Percentiles rank a stretch among this genome's conserved stretches.
Conservation (phyloP, 2,113 vertebrate species). For the Neotragus pygmaeus region DNA sequence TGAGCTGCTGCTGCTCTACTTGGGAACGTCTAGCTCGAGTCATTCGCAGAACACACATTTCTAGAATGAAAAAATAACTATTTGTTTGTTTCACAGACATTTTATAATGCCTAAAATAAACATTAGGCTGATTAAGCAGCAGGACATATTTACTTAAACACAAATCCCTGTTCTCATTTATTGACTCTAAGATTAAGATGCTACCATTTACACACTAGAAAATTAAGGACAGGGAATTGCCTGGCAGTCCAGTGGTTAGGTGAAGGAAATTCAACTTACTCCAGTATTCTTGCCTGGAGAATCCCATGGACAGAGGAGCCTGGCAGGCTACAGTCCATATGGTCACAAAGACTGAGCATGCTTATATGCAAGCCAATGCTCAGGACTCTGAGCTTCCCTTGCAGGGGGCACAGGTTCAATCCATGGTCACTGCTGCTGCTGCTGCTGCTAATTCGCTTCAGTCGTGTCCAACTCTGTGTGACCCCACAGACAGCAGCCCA, state of each 20-base stretch:
- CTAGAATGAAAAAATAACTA: constrained; percentile 66
- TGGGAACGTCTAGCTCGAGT: constrained; percentile 77
- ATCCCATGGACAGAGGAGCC: neutral
- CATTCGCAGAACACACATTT: constrained; percentile 63
- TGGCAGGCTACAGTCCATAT: neutral
- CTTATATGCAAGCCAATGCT: neutral
- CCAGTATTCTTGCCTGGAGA: neutral
- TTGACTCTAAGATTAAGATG: neutral
- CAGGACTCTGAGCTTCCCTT: neutral
- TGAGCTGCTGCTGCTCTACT: constrained; percentile 81
- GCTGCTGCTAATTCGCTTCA: too few relatives aligned
- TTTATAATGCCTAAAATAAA: neutral
- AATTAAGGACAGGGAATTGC: neutral
- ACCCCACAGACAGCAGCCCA: too few relatives aligned
- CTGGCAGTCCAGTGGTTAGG: neutral
- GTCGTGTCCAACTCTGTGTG: too few relatives aligned
- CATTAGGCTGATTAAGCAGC: neutral
- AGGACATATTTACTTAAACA: constrained; percentile 8
- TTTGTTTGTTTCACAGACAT: constrained; percentile 18
- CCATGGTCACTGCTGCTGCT: neutral
- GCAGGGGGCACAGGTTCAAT: neutral
- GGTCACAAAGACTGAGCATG: neutral
- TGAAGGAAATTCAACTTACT: neutral
- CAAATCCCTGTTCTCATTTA: neutral
- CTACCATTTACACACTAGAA: neutral